Evolutionary conservation across 1,140 invertebrate genomes (phyloP).

Genomic region (Zaprionus kolodkinae): DNA sequence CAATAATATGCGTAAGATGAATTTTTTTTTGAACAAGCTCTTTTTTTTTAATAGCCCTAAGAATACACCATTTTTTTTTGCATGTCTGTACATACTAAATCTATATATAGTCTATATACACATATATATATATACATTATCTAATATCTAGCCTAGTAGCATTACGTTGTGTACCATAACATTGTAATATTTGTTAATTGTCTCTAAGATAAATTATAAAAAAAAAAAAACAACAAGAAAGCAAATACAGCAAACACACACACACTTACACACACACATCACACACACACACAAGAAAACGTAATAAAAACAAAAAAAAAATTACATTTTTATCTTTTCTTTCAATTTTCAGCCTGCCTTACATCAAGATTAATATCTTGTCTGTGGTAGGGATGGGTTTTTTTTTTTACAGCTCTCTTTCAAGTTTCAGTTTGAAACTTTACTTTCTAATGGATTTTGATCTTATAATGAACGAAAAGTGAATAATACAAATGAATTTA

Average conservation of each 20-base stretch:
- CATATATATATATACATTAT: constrained; percentile 48
- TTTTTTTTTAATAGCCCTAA: constrained; percentile 54
- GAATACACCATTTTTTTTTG: constrained; percentile 62
- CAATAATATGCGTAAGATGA: constrained; percentile 20
- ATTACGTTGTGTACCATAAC: constrained; percentile 54
- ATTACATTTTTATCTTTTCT: constrained; percentile 24
- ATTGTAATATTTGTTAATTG: constrained; percentile 71
- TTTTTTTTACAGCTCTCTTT: background rate
- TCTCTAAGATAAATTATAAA: constrained; percentile 78
- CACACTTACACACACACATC: constrained; percentile 28
- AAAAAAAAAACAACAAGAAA: constrained; percentile 43
- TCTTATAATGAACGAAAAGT: background rate
- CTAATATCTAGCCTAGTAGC: constrained; percentile 8
- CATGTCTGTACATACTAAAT: constrained; percentile 65
- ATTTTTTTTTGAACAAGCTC: background rate
- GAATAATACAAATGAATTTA: background rate
- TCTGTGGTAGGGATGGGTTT: no score
- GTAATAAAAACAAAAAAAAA: constrained; percentile 53
- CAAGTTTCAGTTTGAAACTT: no score
- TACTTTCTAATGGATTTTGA: background rate
- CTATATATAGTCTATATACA: constrained; percentile 30
- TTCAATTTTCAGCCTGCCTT: background rate
- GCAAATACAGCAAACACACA: constrained; percentile 30
- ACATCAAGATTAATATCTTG: background rate
- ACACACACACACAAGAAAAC: constrained; percentile 30